A percentile compares a stretch with the other conserved stretches of the same genome.
Conservation (phyloP, 2,113 vertebrate species). For the Eonycteris spelaea region DNA sequence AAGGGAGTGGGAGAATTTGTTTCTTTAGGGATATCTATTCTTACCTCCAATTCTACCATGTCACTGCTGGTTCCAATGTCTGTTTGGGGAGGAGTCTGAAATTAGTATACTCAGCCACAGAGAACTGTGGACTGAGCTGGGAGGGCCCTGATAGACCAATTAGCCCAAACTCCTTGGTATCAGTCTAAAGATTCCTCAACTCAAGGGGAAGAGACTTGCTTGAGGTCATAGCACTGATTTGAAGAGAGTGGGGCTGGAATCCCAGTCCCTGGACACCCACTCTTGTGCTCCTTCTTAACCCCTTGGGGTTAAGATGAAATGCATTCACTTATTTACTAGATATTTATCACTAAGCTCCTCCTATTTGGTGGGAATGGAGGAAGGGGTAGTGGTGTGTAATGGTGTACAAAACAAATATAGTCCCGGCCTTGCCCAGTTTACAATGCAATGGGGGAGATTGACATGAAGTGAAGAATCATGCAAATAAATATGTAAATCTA, state of each 20-base stretch:
- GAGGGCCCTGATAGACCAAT: not conserved
- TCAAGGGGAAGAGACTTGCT: not conserved
- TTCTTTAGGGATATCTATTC: not conserved
- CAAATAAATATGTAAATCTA: not conserved
- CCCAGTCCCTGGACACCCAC: not conserved
- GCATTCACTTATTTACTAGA: not conserved
- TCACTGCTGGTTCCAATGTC: not conserved
- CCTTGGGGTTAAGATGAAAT: not conserved
- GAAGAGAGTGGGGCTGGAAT: not conserved
- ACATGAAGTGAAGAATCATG: not conserved
- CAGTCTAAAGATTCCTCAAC: not conserved
- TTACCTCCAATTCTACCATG: not conserved
- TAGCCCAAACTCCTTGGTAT: too few relatives aligned
- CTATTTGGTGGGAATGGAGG: too few relatives aligned
- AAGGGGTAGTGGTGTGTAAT: not conserved
- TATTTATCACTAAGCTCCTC: not conserved
- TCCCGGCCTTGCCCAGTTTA: not conserved
- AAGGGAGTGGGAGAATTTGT: not conserved
- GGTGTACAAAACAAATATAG: not conserved
- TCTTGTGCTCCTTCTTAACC: not conserved
- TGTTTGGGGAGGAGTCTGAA: not conserved
- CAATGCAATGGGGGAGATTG: not conserved
- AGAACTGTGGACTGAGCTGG: not conserved
- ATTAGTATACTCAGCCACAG: not conserved
- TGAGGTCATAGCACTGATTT: not conserved